phyloP scores from a whole-genome alignment of 2,888 invertebrate species.

The Sarcophaga rosellei region DNA sequence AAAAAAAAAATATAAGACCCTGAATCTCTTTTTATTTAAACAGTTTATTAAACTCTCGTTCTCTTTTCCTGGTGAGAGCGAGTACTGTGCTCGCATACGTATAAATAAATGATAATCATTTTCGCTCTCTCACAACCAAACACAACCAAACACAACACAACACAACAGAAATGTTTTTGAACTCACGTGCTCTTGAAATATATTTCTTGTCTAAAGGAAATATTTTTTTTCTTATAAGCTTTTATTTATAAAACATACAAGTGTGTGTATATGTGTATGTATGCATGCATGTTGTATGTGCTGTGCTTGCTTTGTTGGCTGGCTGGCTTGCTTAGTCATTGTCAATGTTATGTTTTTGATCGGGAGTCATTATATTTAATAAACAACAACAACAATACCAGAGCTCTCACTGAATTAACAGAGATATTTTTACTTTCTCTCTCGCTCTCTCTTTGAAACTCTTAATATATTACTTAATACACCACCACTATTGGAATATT shows the following conservation, averaged over 20 bases:
- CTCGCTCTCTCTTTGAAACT: background rate
- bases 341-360: slow-evolving; percentile 57
- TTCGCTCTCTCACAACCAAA: background rate
- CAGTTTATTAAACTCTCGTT: slow-evolving; percentile 36
- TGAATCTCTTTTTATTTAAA: slow-evolving; percentile 43
- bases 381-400: background rate
- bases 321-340: slow-evolving; percentile 52
- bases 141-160: background rate
- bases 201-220: background rate
- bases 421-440: background rate
- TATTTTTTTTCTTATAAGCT: background rate
- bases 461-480: background rate
- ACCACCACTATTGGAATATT: no score
- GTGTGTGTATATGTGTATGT: background rate
- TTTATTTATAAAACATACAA: background rate
- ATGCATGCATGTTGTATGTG: slow-evolving; percentile 2
- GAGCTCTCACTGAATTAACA: no score
- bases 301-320: slow-evolving; percentile 16
- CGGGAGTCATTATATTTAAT: background rate
- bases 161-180: slow-evolving; percentile 36
- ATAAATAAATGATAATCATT: background rate
- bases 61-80: background rate
- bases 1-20: slow-evolving; percentile 45
- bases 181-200: slow-evolving; percentile 69
- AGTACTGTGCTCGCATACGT: background rate